Evolutionary conservation across 1,140 invertebrate genomes (phyloP), one percentile per base, ranked within the genome.

Genomic region (Phortica variegata): DNA sequence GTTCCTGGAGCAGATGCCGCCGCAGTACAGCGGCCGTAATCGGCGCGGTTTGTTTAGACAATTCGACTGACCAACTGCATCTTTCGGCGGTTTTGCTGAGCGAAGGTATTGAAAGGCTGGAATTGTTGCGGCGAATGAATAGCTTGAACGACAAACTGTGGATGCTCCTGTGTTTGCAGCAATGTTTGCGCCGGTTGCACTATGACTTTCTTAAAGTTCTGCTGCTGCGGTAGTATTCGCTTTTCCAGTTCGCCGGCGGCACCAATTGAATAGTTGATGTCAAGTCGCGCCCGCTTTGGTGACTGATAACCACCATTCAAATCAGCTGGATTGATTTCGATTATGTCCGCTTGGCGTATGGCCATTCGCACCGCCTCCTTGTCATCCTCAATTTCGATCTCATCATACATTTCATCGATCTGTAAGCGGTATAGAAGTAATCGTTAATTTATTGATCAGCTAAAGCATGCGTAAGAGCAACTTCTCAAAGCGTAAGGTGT

Each of bases 11-110:
- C n/a, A n/a, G n/a, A n/a, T n/a, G n/a, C n/a, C n/a, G n/a, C n/a
- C n/a, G n/a, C n/a, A n/a, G n/a, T n/a, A n/a, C n/a, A n/a, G n/a
- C n/a, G n/a, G n/a, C n/a, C n/a, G n/a, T n/a, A n/a, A n/a, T n/a
- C n/a, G n/a, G 33, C 33, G 4, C 7, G 4, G 12, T 42, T 42
- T 23, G 36, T 39, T 60, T 79, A 77, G 16, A 79, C 80, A 37
- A 82, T 79, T 57, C 81, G 60, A 58, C 82, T 82, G 12, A 83
- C 80, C 45, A 82, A 76, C 33, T 80, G 81, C 46, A 81, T 82
- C 66, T 83, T 83, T 45, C 81, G 75, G 44, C 81, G 65, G 65
- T 79, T 83, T 17, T 69, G 72, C 7, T 52, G 34, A 32, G 40
- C 20, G 12, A 42, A 34, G n/a, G 46, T 16, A 20, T 20, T 53